These are phyloP conservation scores for Pantherophis guttatus DNA, from an alignment of 2,113 vertebrate genomes.

Conservation along the genomic window DNA sequence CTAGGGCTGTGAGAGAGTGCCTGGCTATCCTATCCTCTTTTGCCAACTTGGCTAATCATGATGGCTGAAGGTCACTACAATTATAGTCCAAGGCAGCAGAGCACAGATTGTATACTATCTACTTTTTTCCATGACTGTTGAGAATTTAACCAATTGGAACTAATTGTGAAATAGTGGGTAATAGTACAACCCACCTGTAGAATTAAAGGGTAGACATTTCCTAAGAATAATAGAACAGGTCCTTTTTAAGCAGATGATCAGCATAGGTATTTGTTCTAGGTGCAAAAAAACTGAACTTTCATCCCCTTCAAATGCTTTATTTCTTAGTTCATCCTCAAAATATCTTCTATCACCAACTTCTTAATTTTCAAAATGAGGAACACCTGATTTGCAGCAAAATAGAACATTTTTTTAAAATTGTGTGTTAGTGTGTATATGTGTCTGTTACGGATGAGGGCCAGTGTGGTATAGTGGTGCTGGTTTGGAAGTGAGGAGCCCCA, in stretches of 20 bases:
- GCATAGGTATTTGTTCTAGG: not conserved
- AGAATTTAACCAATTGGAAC: not conserved
- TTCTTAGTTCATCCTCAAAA: not conserved
- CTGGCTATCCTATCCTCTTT: not conserved
- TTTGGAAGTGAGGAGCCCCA: not conserved
- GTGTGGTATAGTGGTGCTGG: not conserved
- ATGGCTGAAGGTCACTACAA: not conserved
- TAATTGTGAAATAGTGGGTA: not conserved
- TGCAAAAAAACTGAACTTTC: not conserved
- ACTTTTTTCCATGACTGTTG: not conserved
- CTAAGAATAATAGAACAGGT: not conserved
- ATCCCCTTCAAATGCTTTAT: not conserved
- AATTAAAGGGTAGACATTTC: not conserved
- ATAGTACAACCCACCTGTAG: not conserved
- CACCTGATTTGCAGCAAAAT: not conserved
- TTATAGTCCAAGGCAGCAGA: not conserved
- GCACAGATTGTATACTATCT: not conserved
- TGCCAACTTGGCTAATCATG: not conserved
- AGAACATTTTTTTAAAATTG: not conserved
- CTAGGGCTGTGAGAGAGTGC: not conserved
- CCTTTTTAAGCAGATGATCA: not conserved
- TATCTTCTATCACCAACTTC: not conserved
- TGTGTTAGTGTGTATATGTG: not conserved
- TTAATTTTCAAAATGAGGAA: not conserved
- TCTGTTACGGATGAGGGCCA: not conserved